These are phyloP conservation scores for Pyralis farinalis DNA, from an alignment of 2,888 invertebrate species.

Conservation along the genomic window DNA sequence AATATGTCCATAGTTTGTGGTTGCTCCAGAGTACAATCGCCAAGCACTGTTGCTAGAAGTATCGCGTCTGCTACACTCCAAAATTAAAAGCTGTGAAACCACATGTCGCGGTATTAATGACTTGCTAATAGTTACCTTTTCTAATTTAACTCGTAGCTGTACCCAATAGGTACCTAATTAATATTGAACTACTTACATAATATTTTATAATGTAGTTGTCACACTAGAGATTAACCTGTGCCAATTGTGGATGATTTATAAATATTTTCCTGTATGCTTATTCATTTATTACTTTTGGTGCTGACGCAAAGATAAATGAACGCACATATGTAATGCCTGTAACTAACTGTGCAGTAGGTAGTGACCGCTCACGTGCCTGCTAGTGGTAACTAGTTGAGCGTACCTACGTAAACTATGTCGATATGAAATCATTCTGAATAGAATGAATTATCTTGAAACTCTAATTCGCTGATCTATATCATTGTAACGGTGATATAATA, in stretches of 20 bases:
- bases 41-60: too few relatives aligned
- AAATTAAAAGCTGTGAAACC: slow-evolving; percentile 18
- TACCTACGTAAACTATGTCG: too few relatives aligned
- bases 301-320: slow-evolving; percentile 14
- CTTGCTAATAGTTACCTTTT: slow-evolving; percentile 36
- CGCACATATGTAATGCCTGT: slow-evolving; percentile 14
- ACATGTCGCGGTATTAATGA: slow-evolving; percentile 31
- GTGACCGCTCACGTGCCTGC: too few relatives aligned
- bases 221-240: slow-evolving; percentile 9
- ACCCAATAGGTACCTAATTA: not conserved
- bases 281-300: slow-evolving; percentile 14
- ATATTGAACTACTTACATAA: slow-evolving; percentile 1
- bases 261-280: slow-evolving; percentile 6
- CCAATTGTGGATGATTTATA: slow-evolving; percentile 5
- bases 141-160: slow-evolving; percentile 8
- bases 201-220: not conserved
- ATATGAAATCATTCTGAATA: too few relatives aligned
- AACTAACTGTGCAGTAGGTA: too few relatives aligned
- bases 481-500: too few relatives aligned
- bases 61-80: too few relatives aligned
- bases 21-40: too few relatives aligned
- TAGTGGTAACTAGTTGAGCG: too few relatives aligned
- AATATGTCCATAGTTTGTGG: too few relatives aligned
- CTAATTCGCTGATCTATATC: too few relatives aligned
- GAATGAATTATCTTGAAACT: too few relatives aligned